These are phyloP conservation scores for Orchestes rusci DNA, from an alignment of 2,888 invertebrate species.

Conservation along the genomic window DNA sequence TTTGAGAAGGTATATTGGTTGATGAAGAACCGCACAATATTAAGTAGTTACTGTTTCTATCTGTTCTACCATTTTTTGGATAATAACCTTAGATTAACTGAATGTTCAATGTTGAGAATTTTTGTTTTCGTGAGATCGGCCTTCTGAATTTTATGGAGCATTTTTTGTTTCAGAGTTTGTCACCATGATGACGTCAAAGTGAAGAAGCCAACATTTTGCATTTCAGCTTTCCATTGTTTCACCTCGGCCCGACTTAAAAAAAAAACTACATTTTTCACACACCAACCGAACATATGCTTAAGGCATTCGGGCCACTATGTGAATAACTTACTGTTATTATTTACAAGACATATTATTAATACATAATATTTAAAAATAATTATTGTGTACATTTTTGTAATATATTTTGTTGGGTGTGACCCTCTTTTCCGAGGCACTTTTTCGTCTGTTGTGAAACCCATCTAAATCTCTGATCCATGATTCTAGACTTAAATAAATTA, in stretches of 20 bases:
- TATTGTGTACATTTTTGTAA: conserved; percentile 48
- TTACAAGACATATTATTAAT: conserved; percentile 25
- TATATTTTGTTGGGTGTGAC: conserved; percentile 35
- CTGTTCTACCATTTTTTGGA: background rate
- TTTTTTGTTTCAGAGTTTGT: conserved; percentile 81
- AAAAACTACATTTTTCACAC: conserved; percentile 37
- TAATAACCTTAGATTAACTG: no score
- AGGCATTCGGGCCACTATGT: conserved; percentile 29
- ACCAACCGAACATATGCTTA: conserved; percentile 43
- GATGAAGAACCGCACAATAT: background rate
- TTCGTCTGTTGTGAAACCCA: conserved; percentile 35
- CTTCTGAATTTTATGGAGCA: no score
- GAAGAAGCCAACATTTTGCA: conserved; percentile 62
- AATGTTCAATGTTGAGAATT: background rate
- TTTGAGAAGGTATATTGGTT: background rate
- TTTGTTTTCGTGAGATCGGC: no score
- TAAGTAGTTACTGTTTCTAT: background rate
- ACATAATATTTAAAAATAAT: conserved; percentile 43
- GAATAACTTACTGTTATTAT: conserved; percentile 37
- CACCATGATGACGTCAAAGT: conserved; percentile 99
- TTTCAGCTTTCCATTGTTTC: conserved; percentile 46
- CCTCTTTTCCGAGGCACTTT: conserved; percentile 26
- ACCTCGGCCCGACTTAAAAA: conserved; percentile 41
- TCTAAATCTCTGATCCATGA: conserved; percentile 38
- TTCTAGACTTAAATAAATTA: conserved; percentile 18